These are phyloP conservation scores for Mastomys coucha DNA, from an alignment of 2,113 vertebrate species.

Conservation along the genomic window DNA sequence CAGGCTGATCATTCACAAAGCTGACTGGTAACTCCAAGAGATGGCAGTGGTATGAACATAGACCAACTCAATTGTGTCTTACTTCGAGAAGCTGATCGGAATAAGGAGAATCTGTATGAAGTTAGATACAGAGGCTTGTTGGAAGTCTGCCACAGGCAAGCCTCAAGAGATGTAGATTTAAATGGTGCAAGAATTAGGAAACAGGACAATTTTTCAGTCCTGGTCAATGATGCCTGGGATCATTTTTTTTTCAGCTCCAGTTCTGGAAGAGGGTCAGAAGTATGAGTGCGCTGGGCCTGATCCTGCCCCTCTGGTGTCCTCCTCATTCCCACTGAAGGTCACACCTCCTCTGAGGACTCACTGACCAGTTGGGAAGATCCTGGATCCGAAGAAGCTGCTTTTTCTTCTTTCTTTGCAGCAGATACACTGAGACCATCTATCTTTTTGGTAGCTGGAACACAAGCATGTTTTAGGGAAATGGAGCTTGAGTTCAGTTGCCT, in stretches of 20 bases:
- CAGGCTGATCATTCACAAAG: background rate
- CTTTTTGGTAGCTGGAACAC: slow-evolving; percentile 35
- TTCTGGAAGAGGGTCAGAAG: background rate
- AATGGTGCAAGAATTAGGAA: background rate
- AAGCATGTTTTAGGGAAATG: slow-evolving; percentile 46
- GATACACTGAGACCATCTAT: background rate
- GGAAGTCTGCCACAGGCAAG: background rate
- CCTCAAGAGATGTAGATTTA: background rate
- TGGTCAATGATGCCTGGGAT: background rate
- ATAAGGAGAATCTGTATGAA: background rate
- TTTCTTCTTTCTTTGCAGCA: background rate
- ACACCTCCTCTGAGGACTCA: background rate
- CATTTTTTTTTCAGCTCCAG: background rate
- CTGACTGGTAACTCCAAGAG: background rate
- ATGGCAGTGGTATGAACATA: background rate
- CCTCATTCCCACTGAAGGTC: background rate
- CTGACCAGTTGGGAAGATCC: background rate
- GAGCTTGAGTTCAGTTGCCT: slow-evolving; percentile 14
- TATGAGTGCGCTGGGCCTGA: background rate
- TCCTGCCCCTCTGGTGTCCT: background rate
- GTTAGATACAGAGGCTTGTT: background rate
- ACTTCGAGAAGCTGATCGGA: background rate
- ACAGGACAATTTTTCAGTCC: background rate
- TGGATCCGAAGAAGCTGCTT: background rate
- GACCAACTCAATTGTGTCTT: background rate